Conservation (phyloP, 2,113 vertebrate genomes). For the Lepisosteus oculatus region DNA sequence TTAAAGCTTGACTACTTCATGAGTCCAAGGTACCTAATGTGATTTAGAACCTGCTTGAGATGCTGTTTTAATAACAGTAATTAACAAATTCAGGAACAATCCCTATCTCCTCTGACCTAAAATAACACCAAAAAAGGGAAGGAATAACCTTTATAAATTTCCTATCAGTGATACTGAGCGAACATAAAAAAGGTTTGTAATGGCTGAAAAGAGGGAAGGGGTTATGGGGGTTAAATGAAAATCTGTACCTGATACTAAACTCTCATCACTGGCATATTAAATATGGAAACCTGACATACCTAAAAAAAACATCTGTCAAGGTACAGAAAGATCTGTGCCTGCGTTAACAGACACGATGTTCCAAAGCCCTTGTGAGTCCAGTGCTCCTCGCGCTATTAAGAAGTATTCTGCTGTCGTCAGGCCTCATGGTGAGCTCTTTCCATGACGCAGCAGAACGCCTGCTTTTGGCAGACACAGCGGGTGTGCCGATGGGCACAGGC, state of each 20-base stretch:
- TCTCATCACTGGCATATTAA: background rate
- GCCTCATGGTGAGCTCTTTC: slow-evolving; percentile 35
- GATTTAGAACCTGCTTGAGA: slow-evolving; percentile 11
- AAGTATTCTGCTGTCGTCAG: background rate
- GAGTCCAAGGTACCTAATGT: slow-evolving; percentile 1
- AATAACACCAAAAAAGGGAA: background rate
- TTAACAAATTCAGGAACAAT: slow-evolving; percentile 7
- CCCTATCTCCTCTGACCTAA: background rate
- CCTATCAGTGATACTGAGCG: background rate
- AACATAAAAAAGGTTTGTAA: background rate
- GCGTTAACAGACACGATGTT: too few species aligned
- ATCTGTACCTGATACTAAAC: background rate
- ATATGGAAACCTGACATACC: background rate
- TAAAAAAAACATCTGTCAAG: too few species aligned
- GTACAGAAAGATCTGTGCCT: too few species aligned
- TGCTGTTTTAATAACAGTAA: slow-evolving; percentile 16
- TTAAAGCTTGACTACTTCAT: background rate
- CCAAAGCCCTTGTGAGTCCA: background rate
- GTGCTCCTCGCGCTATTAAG: background rate
- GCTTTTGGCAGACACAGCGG: slow-evolving; percentile 29
- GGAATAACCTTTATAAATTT: background rate
- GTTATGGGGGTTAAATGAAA: background rate
- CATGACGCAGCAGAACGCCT: slow-evolving; percentile 56
- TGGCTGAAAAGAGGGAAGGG: background rate
- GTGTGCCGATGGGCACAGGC: background rate